Conservation (phyloP, 2,888 invertebrate species). For the Ophion costatus region DNA sequence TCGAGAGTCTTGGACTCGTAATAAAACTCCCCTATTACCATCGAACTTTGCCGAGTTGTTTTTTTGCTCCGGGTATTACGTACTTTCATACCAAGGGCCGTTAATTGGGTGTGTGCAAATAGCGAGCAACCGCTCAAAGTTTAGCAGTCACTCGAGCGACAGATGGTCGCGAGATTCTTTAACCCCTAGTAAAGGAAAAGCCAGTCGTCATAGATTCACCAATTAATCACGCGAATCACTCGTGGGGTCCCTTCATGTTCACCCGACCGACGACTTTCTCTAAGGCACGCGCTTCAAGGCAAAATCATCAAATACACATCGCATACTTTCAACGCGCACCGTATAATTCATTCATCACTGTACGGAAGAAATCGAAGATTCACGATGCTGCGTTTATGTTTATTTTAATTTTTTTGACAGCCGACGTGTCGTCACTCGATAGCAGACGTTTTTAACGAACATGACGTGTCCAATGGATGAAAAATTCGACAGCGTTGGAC, state of each 20-base stretch:
- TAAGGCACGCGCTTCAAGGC: not conserved
- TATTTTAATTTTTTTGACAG: not conserved
- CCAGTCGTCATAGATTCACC: not conserved
- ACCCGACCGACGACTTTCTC: not conserved
- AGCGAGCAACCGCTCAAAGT: conserved; percentile 5
- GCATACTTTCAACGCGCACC: not conserved
- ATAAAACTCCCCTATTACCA: not conserved
- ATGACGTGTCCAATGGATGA: not conserved
- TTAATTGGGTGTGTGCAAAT: conserved; percentile 12
- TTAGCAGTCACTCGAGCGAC: not conserved
- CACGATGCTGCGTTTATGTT: not conserved
- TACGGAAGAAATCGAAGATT: not conserved
- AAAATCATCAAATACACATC: not conserved
- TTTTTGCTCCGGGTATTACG: not conserved
- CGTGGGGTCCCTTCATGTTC: conserved; percentile 18
- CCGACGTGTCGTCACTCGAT: not conserved
- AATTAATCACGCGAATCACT: conserved; percentile 3
- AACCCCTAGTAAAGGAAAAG: not conserved
- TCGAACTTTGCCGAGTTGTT: not conserved
- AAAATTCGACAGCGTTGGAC: not conserved
- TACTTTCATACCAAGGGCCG: not conserved
- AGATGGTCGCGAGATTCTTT: not conserved
- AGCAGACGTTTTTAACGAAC: not conserved
- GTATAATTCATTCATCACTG: not conserved
- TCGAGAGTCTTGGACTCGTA: conserved; percentile 22